Base-by-base conservation (phyloP, 2,797 vertebrate genomes). In the Sebastes umbrosus region DNA sequence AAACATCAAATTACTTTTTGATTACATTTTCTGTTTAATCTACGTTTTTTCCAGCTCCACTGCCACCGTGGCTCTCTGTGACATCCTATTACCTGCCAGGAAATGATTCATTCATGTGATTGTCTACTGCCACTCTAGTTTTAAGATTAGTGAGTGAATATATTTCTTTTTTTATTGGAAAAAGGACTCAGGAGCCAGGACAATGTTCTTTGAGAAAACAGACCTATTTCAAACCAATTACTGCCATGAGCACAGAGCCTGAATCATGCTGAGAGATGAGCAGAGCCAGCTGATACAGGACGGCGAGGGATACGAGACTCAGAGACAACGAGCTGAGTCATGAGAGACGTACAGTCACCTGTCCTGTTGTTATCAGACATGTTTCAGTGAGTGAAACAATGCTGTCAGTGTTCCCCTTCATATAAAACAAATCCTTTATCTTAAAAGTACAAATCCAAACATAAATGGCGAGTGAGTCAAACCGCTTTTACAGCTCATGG, bases 191-290 rank as follows among this genome's bases (percentile, higher is more conserved):
- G 71, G 46, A 60, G 55, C 69, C 27, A 64, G 39, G 75, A 64
- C 27, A 75, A 69, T 50, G 43, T 79, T 73, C 70, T 74, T 14
- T 22, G 68, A 73, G 52, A 80, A 77, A 84, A 84, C 25, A 66
- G 32, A 60, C 66, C 77, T 68, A 70, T 85, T 73, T 79, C 46
- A 82, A 84, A 89, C 65, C 67, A 90, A 84, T 90, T 79, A 89
- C 60, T 78, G 75, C 52, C 71, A 46, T 77, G 73, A 81, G 59
- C 71, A 81, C 70, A 69, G 64, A 79, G 71, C 76, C 11, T 64
- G 80, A 84, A 63, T 69, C 62, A 80, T 68, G 75, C 86, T 72
- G 87, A 80, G 81, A 52, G 65, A 75, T 0, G 9, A 76, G 54
- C 39, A 31, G 60, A 63, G 55, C 31, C 57, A 25, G 29, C 16